Conservation (phyloP, 2,888 invertebrate genomes). For the Ochropleura leucogaster region DNA sequence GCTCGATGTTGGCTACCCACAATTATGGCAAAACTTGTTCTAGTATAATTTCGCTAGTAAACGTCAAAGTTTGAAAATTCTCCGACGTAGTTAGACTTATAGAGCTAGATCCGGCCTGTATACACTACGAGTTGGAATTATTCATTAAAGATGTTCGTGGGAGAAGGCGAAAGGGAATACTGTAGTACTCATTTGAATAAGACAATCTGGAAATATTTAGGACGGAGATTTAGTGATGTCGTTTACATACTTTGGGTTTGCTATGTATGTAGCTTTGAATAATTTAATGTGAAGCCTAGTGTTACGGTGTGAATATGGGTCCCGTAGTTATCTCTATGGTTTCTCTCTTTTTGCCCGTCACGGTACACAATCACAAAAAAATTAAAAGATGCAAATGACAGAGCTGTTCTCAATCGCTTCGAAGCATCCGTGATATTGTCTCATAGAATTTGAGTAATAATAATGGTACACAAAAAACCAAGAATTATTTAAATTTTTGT, state of each 20-base stretch:
- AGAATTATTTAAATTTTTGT: background rate
- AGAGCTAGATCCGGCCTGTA: conserved; percentile 30
- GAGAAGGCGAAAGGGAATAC: conserved; percentile 41
- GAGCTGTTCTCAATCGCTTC: background rate
- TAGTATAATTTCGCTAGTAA: conserved; percentile 54
- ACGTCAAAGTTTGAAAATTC: conserved; percentile 60
- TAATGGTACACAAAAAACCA: background rate
- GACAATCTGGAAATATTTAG: conserved; percentile 36
- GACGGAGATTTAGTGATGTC: conserved; percentile 5
- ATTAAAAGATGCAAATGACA: background rate
- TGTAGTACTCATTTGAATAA: conserved; percentile 47
- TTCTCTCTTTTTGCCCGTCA: background rate
- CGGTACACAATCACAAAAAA: background rate
- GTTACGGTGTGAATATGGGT: background rate
- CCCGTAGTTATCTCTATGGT: background rate
- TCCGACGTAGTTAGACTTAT: conserved; percentile 46
- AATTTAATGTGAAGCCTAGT: background rate
- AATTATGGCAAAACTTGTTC: conserved; percentile 61
- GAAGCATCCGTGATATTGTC: background rate
- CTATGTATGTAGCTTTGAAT: conserved; percentile 7
- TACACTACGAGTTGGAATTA: conserved; percentile 43
- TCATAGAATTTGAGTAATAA: background rate
- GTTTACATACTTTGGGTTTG: conserved; percentile 4
- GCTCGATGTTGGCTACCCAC: conserved; percentile 43
- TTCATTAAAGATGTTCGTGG: conserved; percentile 51